Evolutionary conservation across 2,888 invertebrate genomes (phyloP), one percentile per base, ranked within the genome.

Genomic region (Aelia acuminata): DNA sequence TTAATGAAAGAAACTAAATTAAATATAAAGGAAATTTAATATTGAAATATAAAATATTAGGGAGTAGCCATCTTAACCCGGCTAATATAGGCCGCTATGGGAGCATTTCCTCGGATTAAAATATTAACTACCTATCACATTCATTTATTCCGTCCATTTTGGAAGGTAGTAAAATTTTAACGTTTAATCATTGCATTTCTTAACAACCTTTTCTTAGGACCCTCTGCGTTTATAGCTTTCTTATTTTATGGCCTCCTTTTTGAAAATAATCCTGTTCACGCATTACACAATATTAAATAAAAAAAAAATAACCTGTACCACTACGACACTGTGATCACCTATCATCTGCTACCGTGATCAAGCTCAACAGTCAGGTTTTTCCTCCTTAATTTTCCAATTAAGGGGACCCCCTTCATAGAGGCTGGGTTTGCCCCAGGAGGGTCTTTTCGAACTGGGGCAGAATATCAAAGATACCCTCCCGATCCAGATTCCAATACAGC

Each of bases 91-190:
- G 63, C 15, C 63, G 18, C 31, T 31, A 63, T 31, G 63, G 18
- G 63, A 5, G 18, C 31, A 63, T 63, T 63, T 31, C 18, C 63
- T 63, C 31, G 31, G 31, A 63, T 63, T 63, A 63, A 63, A 63
- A 63, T 63, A 63, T 63, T 63, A 63, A 63, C 63, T 63, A 63
- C 31, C 31, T 3, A 18, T 63, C 31, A 63, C 31, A 31, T 31
- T 63, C 31, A 63, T 63, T 63, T 13, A 63, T 63, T 63, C 31
- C 31, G 63, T 63, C 31, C 63, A 63, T 63, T 63, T 63, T 63
- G 63, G 31, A 63, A 0, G 63, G 4, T 7, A 31, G 31, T 63
- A 63, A 63, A 63, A 63, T 31, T 31, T 63, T 63, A 31, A 63
- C 5, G 63, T 5, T 5, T 31, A 5, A 63, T 31, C 31, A 31